A percentile compares a stretch with the other conserved stretches of the same genome.
These are phyloP conservation scores for Sinosuthora webbiana DNA, from an alignment of 2,113 vertebrate genomes.

Conservation along the genomic window DNA sequence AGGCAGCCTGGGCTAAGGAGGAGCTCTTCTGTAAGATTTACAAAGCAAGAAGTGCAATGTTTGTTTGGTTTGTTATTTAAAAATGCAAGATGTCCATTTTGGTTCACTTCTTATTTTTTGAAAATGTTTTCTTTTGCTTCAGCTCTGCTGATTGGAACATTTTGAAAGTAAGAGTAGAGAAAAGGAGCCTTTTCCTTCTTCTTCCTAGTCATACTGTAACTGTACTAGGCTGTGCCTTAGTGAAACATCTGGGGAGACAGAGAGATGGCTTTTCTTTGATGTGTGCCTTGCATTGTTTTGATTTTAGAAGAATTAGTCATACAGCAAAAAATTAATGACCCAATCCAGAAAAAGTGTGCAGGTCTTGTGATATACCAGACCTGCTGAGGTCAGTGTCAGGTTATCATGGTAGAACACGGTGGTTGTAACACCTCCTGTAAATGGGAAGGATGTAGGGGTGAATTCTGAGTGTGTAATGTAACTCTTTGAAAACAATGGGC, in stretches of 20 bases:
- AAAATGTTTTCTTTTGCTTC: background rate
- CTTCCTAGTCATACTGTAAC: background rate
- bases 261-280: background rate
- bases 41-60: background rate
- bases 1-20: background rate
- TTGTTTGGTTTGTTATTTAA: background rate
- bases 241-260: background rate
- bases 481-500: background rate
- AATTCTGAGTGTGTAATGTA: background rate
- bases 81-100: background rate
- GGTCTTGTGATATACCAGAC: background rate
- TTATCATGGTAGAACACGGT: background rate
- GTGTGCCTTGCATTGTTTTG: background rate
- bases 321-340: background rate
- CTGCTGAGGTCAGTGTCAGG: background rate
- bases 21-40: background rate
- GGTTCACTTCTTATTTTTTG: background rate
- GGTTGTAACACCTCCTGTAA: background rate
- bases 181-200: background rate
- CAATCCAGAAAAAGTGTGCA: background rate
- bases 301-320: background rate
- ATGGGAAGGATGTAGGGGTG: background rate
- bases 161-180: background rate
- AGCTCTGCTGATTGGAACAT: background rate
- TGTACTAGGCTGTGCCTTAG: background rate